Evolutionary conservation across 1,140 invertebrate genomes (phyloP).

Genomic region (Apocrypta bakeri): DNA sequence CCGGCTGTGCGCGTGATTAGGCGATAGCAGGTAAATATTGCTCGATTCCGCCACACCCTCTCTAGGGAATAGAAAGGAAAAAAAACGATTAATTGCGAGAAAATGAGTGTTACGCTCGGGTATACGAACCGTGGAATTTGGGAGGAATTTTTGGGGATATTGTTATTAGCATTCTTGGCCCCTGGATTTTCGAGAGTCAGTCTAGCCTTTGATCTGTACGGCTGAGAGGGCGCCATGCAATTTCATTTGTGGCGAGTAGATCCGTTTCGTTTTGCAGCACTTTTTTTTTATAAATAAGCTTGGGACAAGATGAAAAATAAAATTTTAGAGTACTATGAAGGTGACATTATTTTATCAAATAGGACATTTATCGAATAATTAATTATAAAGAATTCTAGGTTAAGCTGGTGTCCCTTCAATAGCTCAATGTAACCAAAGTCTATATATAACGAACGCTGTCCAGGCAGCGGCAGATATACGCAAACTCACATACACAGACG

Average conservation of each 20-base stretch:
- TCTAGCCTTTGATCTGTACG: background rate
- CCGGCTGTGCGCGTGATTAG: background rate
- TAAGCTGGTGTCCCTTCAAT: too few species aligned
- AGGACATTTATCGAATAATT: too few species aligned
- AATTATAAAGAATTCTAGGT: too few species aligned
- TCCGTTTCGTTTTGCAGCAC: background rate
- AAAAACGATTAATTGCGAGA: constrained; percentile 10
- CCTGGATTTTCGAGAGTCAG: background rate
- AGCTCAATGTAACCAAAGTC: too few species aligned
- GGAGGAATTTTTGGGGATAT: background rate
- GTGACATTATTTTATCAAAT: too few species aligned
- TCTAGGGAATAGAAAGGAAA: background rate
- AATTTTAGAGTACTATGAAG: background rate
- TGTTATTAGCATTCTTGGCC: constrained; percentile 1
- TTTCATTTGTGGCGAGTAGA: background rate
- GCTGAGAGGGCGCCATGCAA: background rate
- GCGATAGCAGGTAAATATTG: constrained; percentile 54
- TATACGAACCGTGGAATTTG: background rate
- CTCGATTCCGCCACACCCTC: constrained; percentile 56
- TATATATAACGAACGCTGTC: background rate
- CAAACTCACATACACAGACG: background rate
- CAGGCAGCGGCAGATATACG: background rate
- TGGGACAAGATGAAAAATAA: background rate
- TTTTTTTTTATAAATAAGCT: background rate
- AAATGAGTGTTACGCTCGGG: background rate